Base-by-base conservation (phyloP, 2,797 vertebrate genomes). In the Syngnathus rostellatus region DNA sequence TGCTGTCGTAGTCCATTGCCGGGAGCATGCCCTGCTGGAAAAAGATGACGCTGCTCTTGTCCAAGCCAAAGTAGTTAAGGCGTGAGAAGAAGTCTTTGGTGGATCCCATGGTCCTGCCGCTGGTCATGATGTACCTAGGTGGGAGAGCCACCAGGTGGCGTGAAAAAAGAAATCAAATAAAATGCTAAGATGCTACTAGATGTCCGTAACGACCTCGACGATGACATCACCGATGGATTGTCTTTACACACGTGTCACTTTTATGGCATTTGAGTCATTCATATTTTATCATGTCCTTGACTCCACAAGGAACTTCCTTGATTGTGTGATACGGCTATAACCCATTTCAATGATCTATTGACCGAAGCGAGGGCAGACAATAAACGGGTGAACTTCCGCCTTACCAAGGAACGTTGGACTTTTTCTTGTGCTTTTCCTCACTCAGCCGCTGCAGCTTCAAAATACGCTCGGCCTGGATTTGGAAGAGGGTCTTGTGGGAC, bases 21-120 rank as follows among this genome's bases (percentile, higher is more conserved):
- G 97, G 97, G 19, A 99, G 90, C 97, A 99, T 98, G 67, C 96
- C 96, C 83, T 99, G 97, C 85, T 97, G 94, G 70, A 99, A 99
- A 83, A 99, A 94, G 73, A 97, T 71, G 2, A 98, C 75, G 0
- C 94, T 91, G 78, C 91, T 88, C 77, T 93, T 87, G 43, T 89
- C 89, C 74, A 99, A 83, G 48, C 97, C 96, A 73, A 99, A 99
- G 80, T 93, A 93, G 41, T 75, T 86, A 75, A 95, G 92, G 38
- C 70, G 87, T 17, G 80, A 79, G 78, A 99, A 99, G 84, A 94
- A 99, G 1, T 93, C 92, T 78, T 89, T 88, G 1, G 95, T 99
- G 25, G 91, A 89, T 21, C 92, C 91, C 94, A 98, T 95, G 1
- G 96, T 99, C 67, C 95, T 89, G 38, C 96, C 94, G 0, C 96